Evolutionary conservation across 2,797 vertebrate genomes (phyloP).

Genomic region (Gymnothorax reevesii): DNA sequence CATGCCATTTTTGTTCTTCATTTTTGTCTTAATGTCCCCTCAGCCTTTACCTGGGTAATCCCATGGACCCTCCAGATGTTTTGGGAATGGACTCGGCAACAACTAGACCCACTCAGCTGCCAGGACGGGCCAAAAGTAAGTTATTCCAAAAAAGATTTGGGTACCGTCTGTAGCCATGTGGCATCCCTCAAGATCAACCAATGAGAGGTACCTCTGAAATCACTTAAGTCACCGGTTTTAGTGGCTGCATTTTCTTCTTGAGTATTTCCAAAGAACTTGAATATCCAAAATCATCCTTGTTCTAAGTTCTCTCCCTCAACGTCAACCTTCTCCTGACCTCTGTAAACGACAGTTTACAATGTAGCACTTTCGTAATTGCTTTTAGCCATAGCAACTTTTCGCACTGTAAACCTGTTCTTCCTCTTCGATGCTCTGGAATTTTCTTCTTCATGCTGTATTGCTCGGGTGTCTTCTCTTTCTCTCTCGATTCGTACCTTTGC

Average conservation of each 20-base stretch:
- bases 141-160: neutral
- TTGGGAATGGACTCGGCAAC: slow-evolving; percentile 80
- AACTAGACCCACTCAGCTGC: slow-evolving; percentile 84
- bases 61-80: slow-evolving; percentile 96
- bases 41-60: slow-evolving; percentile 96
- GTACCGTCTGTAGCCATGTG: neutral
- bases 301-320: neutral
- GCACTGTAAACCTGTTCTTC: neutral
- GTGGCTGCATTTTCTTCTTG: neutral
- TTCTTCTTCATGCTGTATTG: slow-evolving; percentile 15
- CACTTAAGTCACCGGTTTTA: neutral
- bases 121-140: slow-evolving; percentile 91
- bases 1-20: neutral
- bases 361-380: neutral
- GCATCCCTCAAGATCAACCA: neutral
- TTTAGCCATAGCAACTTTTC: neutral
- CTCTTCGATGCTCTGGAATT: slow-evolving; percentile 6
- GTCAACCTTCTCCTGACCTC: neutral
- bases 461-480: neutral
- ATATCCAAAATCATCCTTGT: slow-evolving; percentile 10
- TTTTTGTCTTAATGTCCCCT: slow-evolving; percentile 19
- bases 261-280: neutral
- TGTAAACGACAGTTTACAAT: neutral
- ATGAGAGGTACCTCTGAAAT: neutral
- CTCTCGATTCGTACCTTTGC: slow-evolving; percentile 38